A percentile compares a stretch with the other conserved stretches of the same genome.
These are phyloP conservation scores for Prunella strophiata DNA, from an alignment of 2,797 vertebrate genomes.

Conservation along the genomic window DNA sequence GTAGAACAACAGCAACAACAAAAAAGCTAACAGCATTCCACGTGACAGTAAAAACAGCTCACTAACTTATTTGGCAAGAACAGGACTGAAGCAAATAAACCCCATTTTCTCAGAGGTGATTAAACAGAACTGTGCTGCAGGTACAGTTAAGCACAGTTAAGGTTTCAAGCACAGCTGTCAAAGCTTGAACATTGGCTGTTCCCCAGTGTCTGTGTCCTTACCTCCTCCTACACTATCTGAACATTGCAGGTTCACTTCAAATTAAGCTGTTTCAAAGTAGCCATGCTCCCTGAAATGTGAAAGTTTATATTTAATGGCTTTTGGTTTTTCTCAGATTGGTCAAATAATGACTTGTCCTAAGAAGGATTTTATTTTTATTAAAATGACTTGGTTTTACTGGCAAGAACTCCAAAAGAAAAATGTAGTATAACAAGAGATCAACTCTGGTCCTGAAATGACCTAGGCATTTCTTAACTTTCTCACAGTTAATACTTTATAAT, in stretches of 20 bases:
- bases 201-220: accelerated
- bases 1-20: not conserved
- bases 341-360: not conserved
- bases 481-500: not conserved
- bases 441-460: not conserved
- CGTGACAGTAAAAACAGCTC: not conserved
- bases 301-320: not conserved
- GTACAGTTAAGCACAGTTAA: not conserved
- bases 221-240: not conserved
- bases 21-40: not conserved
- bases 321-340: not conserved
- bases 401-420: not conserved
- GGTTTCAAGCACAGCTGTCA: not conserved
- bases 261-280: not conserved
- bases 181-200: not conserved
- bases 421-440: not conserved
- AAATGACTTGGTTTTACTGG: not conserved
- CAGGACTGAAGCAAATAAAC: not conserved
- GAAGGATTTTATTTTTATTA: not conserved
- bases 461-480: not conserved
- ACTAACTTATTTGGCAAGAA: not conserved
- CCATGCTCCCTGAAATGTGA: not conserved
- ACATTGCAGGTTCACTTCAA: not conserved
- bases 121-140: not conserved
- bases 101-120: not conserved